These are phyloP conservation scores for Protaetia brevitarsis DNA, from an alignment of 1,140 invertebrate species.

Conservation along the genomic window DNA sequence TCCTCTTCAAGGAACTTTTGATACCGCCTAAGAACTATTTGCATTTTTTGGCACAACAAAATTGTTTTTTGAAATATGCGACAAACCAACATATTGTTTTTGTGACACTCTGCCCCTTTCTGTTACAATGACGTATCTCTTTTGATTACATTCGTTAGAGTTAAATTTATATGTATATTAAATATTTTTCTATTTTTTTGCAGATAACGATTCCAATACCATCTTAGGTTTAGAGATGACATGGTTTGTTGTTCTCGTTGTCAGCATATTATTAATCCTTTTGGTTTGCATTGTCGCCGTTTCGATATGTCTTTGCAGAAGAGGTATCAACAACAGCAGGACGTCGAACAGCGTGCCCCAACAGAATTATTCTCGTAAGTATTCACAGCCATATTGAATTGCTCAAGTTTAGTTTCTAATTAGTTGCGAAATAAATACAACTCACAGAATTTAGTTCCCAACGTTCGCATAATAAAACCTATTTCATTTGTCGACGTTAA, in stretches of 20 bases:
- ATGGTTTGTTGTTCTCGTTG: conserved; percentile 69
- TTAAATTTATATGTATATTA: background rate
- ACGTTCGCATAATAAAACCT: no score
- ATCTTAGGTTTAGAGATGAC: conserved; percentile 72
- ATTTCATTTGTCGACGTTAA: no score
- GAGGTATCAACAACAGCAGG: conserved; percentile 57
- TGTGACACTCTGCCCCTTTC: background rate
- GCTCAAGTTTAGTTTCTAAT: no score
- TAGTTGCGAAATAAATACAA: no score
- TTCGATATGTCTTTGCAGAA: conserved; percentile 71
- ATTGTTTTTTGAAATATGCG: no score
- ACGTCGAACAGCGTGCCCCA: conserved; percentile 54
- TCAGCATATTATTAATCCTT: conserved; percentile 63
- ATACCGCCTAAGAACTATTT: no score
- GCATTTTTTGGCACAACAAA: no score
- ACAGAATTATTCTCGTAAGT: conserved; percentile 54
- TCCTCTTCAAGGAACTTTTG: no score
- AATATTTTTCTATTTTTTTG: conserved; percentile 38
- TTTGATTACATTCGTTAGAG: background rate
- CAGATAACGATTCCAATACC: conserved; percentile 69
- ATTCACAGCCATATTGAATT: background rate
- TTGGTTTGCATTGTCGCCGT: conserved; percentile 64
- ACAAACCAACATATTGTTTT: no score
- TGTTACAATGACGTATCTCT: background rate
- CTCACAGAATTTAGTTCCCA: no score